Evolutionary conservation across 2,888 invertebrate species (phyloP), one percentile per base, ranked within the genome.

Genomic region (Amphipoea oculea): DNA sequence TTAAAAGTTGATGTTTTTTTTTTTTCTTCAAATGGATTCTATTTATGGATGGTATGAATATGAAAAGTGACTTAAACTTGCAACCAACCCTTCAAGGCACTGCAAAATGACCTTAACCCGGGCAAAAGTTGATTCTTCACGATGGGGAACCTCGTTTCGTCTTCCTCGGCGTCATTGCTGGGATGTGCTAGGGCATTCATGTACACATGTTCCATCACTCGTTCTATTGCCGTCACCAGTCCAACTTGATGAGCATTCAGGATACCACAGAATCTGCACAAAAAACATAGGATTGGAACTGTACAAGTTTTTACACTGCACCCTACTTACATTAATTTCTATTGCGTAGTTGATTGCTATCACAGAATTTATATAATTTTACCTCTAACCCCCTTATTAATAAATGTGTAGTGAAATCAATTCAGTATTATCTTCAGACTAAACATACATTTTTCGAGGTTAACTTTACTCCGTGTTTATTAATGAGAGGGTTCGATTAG

Each of bases 141-240:
- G 92, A 99, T 98, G 0, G 98, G 98, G 90, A 98, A 98, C 82
- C 97, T 97, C 0, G 98, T 97, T 83, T 98, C 98, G 89, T 99
- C 98, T 86, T 99, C 98, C 77, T 99, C 99, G 0, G 98, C 98
- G 88, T 99, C 98, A 14, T 97, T 96, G 89, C 98, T 98, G 0
- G 98, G 98, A 93, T 98, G 98, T 0, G 98, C 98, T 70, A 99
- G 95, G 0, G 99, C 99, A 90, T 99, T 99, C 98, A 99, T 98
- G 91, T 99, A 99, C 29, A 99, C 98, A 91, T 98, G 98, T 89
- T 99, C 98, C 93, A 99, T 98, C 20, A 99, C 98, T 60, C 99
- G 97, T 93, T 99, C 99, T 86, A 99, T 98, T 1, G 99, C 98
- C 2, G 99, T 98, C 80, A 99, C 98, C 85, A 99, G 96, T 0